Base-by-base conservation (phyloP, 1,140 invertebrate genomes). In the Brachionus manjavacas region DNA sequence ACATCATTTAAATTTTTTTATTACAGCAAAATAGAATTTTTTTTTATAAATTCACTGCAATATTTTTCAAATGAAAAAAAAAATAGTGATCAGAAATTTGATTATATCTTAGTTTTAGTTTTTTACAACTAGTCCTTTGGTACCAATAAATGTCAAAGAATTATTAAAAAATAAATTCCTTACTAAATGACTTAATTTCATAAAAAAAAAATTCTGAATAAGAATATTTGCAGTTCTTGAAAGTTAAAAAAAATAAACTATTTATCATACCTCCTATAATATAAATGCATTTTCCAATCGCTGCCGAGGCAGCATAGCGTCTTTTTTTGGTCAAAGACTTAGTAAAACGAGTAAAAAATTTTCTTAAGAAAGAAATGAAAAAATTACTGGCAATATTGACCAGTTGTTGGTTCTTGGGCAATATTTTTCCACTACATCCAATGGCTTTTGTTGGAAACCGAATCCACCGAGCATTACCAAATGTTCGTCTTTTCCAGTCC, bases 391-490 rank as follows among this genome's bases (percentile, higher is more conserved):
- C 52, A 88, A 74, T 52, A 85, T 72, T 6, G 84, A 86, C 88
- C 88, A 89, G 39, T 85, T 72, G 46, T 87, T 84, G 39, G 86
- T 87, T 83, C 88, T 86, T 1, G 88, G 88, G 84, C 88, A 86
- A 78, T 87, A 89, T 80, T 86, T 87, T 85, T 89, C 88, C 7
- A 88, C 88, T 25, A 85, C 85, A 72, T 89, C 88, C n/a, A 68
- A 94, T 96, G 7, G 96, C 95, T 86, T 99, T 99, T 4, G 97
- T 96, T 91, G 99, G 96, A 76, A 97, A 96, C 86, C 95, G 96
- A 89, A 96, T 98, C 97, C 97, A 99, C 7, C 97, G 96, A 70
- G 90, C 90, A 78, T 91, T 92, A 80, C 96, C 96, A 92, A 98
- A 99, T 23, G 99, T 89, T 28, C 99, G 95, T 91, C 99, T 96